Evolutionary conservation across 2,113 vertebrate genomes (phyloP).

Genomic region (Syngnathus scovelli): DNA sequence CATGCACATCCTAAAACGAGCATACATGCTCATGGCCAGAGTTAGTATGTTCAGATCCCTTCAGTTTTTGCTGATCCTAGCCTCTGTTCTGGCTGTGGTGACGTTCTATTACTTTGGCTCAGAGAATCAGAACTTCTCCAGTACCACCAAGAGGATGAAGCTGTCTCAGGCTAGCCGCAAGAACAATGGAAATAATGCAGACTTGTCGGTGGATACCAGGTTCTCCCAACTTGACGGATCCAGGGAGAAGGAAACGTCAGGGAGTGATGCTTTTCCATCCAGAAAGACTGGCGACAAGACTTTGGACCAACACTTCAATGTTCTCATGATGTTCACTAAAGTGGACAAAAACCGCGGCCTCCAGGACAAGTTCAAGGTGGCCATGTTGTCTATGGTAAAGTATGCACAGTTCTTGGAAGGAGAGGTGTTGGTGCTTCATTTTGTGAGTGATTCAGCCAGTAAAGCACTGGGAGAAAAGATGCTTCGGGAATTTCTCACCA

Average conservation of each 20-base stretch:
- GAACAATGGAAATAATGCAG: slow-evolving; percentile 67
- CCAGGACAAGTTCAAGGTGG: slow-evolving; percentile 74
- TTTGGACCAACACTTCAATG: slow-evolving; percentile 67
- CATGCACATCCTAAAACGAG: slow-evolving; percentile 64
- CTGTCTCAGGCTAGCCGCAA: slow-evolving; percentile 70
- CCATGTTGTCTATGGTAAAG: slow-evolving; percentile 72
- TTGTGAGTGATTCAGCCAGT: slow-evolving; percentile 78
- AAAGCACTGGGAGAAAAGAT: slow-evolving; percentile 74
- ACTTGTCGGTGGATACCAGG: slow-evolving; percentile 60
- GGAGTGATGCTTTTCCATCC: not conserved
- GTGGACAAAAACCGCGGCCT: slow-evolving; percentile 78
- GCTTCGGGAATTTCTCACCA: slow-evolving; percentile 76
- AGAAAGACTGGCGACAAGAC: not conserved
- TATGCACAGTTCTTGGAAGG: slow-evolving; percentile 65
- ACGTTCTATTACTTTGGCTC: slow-evolving; percentile 90
- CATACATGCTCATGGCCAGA: slow-evolving; percentile 62
- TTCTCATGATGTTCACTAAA: slow-evolving; percentile 92
- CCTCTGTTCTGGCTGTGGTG: slow-evolving; percentile 80
- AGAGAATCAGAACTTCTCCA: slow-evolving; percentile 86
- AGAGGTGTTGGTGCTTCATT: slow-evolving; percentile 71
- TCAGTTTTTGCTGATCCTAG: slow-evolving; percentile 76
- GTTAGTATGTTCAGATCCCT: slow-evolving; percentile 70
- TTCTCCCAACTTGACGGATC: slow-evolving; percentile 17
- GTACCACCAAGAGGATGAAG: slow-evolving; percentile 83
- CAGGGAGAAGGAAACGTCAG: slow-evolving; percentile 29